These are phyloP conservation scores for Meteorus colon DNA, from an alignment of 2,888 invertebrate genomes.

Conservation along the genomic window DNA sequence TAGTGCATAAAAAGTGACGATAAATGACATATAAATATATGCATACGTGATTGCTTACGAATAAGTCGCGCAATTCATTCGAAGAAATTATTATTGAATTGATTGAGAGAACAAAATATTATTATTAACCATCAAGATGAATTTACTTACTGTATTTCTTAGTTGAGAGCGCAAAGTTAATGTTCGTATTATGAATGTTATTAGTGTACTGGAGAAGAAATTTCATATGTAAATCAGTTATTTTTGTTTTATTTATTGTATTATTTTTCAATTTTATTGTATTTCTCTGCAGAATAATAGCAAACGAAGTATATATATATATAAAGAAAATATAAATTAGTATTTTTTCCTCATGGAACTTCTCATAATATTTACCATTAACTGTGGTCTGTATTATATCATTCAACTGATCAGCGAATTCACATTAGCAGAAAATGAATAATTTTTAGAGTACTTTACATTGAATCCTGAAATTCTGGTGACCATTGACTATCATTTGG, in stretches of 20 bases:
- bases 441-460: too few relatives aligned
- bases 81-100: background rate
- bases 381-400: too few relatives aligned
- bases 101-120: background rate
- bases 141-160: background rate
- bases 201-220: background rate
- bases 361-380: background rate
- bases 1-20: background rate
- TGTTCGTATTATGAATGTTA: background rate
- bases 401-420: too few relatives aligned
- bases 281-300: background rate
- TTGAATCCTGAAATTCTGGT: too few relatives aligned
- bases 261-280: background rate
- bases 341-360: background rate
- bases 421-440: too few relatives aligned
- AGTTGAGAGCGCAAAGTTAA: background rate
- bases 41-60: background rate
- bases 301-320: slow-evolving; percentile 1
- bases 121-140: background rate
- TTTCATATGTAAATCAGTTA: background rate
- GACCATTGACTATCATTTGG: too few relatives aligned
- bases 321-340: background rate
- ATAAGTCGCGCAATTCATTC: background rate
- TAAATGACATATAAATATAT: background rate
- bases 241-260: background rate